phyloP scores from a whole-genome alignment of 2,797 vertebrate genomes.

The Brachyrhaphis roseni region DNA sequence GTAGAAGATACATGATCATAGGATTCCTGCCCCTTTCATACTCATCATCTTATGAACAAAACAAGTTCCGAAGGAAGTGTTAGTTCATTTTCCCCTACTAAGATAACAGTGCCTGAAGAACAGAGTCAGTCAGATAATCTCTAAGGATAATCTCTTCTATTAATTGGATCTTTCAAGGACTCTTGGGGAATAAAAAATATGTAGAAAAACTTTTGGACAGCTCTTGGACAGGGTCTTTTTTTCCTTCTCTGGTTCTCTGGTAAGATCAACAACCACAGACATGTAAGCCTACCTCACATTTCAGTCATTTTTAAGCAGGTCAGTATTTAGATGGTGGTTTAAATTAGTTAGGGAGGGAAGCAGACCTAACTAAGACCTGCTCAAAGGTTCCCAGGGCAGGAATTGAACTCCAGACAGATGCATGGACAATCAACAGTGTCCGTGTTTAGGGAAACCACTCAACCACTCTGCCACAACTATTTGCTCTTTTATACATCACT shows the following conservation, averaged over 20 bases:
- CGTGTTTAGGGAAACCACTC: not conserved
- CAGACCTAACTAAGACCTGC: too few species aligned
- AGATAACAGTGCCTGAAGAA: slow-evolving; percentile 11
- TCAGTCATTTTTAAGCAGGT: not conserved
- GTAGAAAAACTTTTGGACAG: not conserved
- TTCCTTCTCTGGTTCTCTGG: not conserved
- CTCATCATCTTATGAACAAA: not conserved
- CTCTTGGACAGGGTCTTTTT: slow-evolving; percentile 25
- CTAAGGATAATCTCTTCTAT: slow-evolving; percentile 47
- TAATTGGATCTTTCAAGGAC: slow-evolving; percentile 56
- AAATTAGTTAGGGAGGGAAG: too few species aligned
- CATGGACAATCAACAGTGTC: not conserved
- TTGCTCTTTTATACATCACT: not conserved
- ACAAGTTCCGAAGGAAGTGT: not conserved
- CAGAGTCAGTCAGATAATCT: slow-evolving; percentile 39
- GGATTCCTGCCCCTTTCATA: too few species aligned
- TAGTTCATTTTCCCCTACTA: slow-evolving; percentile 31
- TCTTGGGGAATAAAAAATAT: slow-evolving; percentile 16
- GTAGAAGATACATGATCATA: too few species aligned
- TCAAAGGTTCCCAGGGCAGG: not conserved
- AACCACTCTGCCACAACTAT: not conserved
- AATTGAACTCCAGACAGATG: not conserved
- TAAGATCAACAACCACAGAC: not conserved
- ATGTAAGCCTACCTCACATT: not conserved
- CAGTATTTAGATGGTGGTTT: not conserved